phyloP scores from a whole-genome alignment of 2,888 invertebrate genomes.

The Dicycla oo region DNA sequence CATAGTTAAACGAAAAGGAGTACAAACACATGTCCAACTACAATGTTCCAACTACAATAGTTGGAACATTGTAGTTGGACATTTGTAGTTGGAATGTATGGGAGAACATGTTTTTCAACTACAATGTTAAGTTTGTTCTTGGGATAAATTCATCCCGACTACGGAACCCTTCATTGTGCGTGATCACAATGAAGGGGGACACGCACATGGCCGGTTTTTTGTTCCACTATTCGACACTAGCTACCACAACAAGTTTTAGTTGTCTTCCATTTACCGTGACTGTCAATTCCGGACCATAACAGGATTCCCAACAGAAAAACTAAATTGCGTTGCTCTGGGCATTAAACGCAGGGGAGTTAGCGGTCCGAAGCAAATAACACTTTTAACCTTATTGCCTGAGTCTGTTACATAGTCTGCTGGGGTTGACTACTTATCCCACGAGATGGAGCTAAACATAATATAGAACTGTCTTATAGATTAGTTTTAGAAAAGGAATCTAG shows the following conservation, averaged over 20 bases:
- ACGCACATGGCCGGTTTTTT: no score
- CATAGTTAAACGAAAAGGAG: no score
- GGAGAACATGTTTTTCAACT: no score
- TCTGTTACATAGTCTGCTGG: slow-evolving; percentile 8
- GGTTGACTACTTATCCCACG: background rate
- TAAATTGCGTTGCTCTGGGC: slow-evolving; percentile 42
- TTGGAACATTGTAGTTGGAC: no score
- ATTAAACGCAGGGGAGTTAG: slow-evolving; percentile 39
- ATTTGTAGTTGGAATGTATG: no score
- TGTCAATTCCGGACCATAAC: slow-evolving; percentile 39
- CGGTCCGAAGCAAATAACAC: slow-evolving; percentile 43
- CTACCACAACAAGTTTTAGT: slow-evolving; percentile 19
- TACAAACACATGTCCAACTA: no score
- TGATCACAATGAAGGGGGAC: no score
- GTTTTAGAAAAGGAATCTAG: background rate
- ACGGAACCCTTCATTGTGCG: no score
- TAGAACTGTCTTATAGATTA: no score
- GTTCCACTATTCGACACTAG: background rate
- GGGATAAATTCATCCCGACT: no score
- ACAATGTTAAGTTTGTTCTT: no score
- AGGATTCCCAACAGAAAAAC: slow-evolving; percentile 42
- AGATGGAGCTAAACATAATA: slow-evolving; percentile 8
- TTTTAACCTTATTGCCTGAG: slow-evolving; percentile 36
- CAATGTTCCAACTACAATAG: no score
- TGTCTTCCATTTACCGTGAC: slow-evolving; percentile 26